phyloP scores from a whole-genome alignment of 2,888 invertebrate species.

The Eupithecia subumbrata region DNA sequence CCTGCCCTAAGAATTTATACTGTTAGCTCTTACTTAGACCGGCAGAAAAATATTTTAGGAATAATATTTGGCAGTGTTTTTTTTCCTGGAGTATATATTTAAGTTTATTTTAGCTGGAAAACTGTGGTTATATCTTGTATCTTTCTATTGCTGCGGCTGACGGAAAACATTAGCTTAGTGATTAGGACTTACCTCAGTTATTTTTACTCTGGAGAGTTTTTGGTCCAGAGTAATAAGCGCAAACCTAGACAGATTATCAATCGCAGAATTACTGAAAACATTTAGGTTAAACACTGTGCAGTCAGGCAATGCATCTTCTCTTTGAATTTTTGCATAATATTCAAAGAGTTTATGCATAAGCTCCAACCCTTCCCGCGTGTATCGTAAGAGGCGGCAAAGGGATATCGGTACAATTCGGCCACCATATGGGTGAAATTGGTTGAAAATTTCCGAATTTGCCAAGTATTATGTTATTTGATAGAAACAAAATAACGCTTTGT shows the following conservation, averaged over 20 bases:
- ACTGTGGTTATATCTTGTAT: too few species aligned
- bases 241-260: background rate
- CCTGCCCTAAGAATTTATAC: background rate
- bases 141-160: slow-evolving; percentile 35
- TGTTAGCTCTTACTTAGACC: background rate
- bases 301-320: background rate
- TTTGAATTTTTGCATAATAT: background rate
- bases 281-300: background rate
- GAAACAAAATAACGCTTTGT: background rate
- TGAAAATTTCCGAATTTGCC: background rate
- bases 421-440: background rate
- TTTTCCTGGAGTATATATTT: slow-evolving; percentile 17
- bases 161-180: slow-evolving; percentile 42
- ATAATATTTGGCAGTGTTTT: slow-evolving; percentile 21
- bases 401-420: too few species aligned
- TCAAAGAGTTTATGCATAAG: background rate
- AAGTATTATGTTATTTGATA: background rate
- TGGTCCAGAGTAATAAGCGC: background rate
- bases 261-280: background rate
- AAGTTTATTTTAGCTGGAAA: slow-evolving; percentile 23
- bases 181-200: slow-evolving; percentile 33
- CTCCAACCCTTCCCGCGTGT: too few species aligned
- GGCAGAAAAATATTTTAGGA: background rate
- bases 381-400: too few species aligned
- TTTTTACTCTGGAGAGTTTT: slow-evolving; percentile 31